A percentile compares a stretch with the other conserved stretches of the same genome.
These are phyloP conservation scores for Pycnomerus fuliginosus DNA, from an alignment of 2,888 invertebrate species.

Conservation along the genomic window DNA sequence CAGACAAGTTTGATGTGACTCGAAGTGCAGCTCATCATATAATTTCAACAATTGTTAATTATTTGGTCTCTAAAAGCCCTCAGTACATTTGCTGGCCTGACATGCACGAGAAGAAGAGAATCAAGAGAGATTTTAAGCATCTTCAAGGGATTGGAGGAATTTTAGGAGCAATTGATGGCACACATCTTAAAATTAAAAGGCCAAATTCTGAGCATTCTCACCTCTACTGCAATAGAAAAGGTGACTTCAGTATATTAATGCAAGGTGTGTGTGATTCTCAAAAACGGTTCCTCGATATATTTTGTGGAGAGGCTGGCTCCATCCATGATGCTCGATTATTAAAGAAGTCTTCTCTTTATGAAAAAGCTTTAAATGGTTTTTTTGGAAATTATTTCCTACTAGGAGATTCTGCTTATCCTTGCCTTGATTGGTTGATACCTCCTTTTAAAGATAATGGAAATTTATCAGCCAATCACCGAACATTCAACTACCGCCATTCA, in stretches of 20 bases:
- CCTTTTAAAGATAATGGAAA: too few species aligned
- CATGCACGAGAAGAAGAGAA: not conserved
- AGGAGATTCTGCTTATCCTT: not conserved
- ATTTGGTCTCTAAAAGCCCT: not conserved
- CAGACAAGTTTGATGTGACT: conserved; percentile 5
- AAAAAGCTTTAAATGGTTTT: conserved; percentile 7
- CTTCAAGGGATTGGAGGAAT: conserved; percentile 4
- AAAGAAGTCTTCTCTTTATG: conserved; percentile 12
- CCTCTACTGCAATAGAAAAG: conserved; percentile 1
- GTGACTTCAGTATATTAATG: conserved; percentile 4
- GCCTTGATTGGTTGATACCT: too few species aligned
- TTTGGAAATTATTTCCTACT: conserved; percentile 1
- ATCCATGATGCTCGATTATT: conserved; percentile 13
- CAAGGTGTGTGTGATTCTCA: conserved; percentile 6
- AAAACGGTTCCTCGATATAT: conserved; percentile 4
- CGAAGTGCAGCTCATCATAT: conserved; percentile 2
- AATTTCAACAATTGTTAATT: conserved; percentile 3
- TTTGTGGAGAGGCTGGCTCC: conserved; percentile 13
- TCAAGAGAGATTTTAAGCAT: too few species aligned
- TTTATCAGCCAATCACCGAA: too few species aligned
- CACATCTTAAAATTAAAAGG: conserved; percentile 3
- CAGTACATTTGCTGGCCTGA: not conserved
- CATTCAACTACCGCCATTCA: too few species aligned
- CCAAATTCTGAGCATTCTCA: not conserved
- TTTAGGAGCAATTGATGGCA: conserved; percentile 7